Percentiles rank a stretch among this genome's conserved stretches.
Conservation (phyloP, 2,113 vertebrate species). For the Rhinichthys klamathensis region DNA sequence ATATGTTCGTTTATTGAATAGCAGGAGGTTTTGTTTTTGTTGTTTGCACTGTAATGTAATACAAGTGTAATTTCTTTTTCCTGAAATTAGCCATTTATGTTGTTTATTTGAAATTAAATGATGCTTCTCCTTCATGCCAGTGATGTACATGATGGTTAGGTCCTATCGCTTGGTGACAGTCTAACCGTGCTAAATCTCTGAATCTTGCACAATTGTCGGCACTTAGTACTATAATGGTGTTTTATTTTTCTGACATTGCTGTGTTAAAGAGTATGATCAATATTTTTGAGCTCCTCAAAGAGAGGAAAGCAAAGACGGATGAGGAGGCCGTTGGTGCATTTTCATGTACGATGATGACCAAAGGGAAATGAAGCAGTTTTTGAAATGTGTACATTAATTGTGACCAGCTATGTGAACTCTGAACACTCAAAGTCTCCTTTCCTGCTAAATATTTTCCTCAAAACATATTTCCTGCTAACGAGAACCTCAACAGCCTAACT, state of each 20-base stretch:
- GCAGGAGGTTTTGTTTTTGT: background rate
- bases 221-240: slow-evolving; percentile 28
- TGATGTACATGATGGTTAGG: slow-evolving; percentile 29
- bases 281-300: slow-evolving; percentile 21
- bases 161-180: slow-evolving; percentile 22
- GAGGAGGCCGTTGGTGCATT: background rate
- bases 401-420: background rate
- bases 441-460: background rate
- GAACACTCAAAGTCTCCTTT: background rate
- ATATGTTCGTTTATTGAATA: background rate
- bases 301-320: background rate
- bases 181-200: slow-evolving; percentile 38
- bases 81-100: background rate
- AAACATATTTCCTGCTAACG: slow-evolving; percentile 12
- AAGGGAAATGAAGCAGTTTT: slow-evolving; percentile 34
- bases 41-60: slow-evolving; percentile 8
- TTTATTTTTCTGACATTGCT: slow-evolving; percentile 5
- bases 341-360: slow-evolving; percentile 39
- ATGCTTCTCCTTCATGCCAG: slow-evolving; percentile 17
- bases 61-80: background rate
- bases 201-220: slow-evolving; percentile 29
- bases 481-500: slow-evolving; percentile 41
- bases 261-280: background rate
- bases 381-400: background rate
- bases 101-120: background rate